These are phyloP conservation scores for Orchestes rusci DNA, from an alignment of 2,888 invertebrate species.

Conservation along the genomic window DNA sequence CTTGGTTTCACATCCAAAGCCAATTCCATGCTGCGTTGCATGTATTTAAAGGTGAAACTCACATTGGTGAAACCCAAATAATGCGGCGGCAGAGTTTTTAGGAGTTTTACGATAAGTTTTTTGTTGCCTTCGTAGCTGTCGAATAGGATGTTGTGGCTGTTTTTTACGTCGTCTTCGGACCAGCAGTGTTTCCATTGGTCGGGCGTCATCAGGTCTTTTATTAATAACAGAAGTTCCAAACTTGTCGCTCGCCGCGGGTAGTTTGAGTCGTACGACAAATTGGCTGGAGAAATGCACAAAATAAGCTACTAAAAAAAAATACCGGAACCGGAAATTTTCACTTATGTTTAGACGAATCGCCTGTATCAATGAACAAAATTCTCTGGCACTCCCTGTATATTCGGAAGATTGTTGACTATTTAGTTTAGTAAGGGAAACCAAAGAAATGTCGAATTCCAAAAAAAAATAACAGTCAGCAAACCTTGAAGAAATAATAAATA, in stretches of 20 bases:
- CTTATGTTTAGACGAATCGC: too few relatives aligned
- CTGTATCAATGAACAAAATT: too few relatives aligned
- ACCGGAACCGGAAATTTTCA: too few relatives aligned
- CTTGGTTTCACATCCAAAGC: slow-evolving; percentile 66
- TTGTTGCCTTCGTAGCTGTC: slow-evolving; percentile 79
- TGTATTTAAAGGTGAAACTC: slow-evolving; percentile 31
- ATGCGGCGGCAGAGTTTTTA: slow-evolving; percentile 42
- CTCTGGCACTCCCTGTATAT: too few relatives aligned
- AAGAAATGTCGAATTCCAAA: too few relatives aligned
- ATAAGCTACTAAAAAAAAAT: too few relatives aligned
- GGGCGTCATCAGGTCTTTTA: slow-evolving; percentile 26
- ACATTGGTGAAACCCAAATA: slow-evolving; percentile 35
- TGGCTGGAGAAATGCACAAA: too few relatives aligned
- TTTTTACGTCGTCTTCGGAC: slow-evolving; percentile 32
- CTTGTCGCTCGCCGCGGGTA: slow-evolving; percentile 33
- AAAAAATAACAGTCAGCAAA: too few relatives aligned
- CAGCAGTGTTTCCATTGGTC: slow-evolving; percentile 32
- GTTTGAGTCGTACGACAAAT: slow-evolving; percentile 35
- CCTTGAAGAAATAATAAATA: too few relatives aligned
- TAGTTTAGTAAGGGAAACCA: too few relatives aligned
- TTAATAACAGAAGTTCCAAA: slow-evolving; percentile 34
- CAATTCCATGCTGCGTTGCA: slow-evolving; percentile 38
- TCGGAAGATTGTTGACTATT: too few relatives aligned
- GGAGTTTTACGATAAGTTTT: slow-evolving; percentile 52
- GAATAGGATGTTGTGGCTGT: slow-evolving; percentile 34